Conservation (phyloP, 2,888 invertebrate species). For the Tolmerus cingulatus region DNA sequence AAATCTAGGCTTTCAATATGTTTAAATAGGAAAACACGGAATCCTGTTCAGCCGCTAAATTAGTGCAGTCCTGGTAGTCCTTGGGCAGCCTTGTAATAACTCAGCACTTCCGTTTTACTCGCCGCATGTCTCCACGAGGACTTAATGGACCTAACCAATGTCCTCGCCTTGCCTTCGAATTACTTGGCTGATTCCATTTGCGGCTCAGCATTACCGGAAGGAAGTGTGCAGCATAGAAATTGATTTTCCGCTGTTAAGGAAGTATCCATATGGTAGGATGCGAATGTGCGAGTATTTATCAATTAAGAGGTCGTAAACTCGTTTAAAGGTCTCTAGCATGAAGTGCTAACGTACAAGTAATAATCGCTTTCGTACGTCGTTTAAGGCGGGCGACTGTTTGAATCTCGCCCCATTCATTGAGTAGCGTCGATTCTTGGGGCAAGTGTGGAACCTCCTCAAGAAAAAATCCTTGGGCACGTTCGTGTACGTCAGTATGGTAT, state of each 20-base stretch:
- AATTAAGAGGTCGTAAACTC: constrained; percentile 17
- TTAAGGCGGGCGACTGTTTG: neutral
- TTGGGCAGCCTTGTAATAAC: neutral
- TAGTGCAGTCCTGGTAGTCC: neutral
- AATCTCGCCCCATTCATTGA: constrained; percentile 6
- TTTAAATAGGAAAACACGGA: neutral
- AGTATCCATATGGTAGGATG: constrained; percentile 15
- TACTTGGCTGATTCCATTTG: neutral
- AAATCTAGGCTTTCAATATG: neutral
- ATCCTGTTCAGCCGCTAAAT: neutral
- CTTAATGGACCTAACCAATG: neutral
- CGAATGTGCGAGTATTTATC: neutral
- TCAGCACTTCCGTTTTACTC: neutral
- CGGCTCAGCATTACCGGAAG: neutral
- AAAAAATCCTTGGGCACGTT: neutral
- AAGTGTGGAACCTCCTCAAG: neutral
- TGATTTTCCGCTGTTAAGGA: neutral
- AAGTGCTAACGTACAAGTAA: constrained; percentile 8
- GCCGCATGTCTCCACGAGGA: neutral
- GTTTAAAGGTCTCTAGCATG: neutral
- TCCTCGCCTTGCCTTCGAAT: neutral
- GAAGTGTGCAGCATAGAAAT: neutral
- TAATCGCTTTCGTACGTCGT: neutral
- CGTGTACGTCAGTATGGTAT: neutral
- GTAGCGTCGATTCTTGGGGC: neutral